These are phyloP conservation scores for Sander lucioperca DNA, from an alignment of 2,113 vertebrate species.

Conservation along the genomic window DNA sequence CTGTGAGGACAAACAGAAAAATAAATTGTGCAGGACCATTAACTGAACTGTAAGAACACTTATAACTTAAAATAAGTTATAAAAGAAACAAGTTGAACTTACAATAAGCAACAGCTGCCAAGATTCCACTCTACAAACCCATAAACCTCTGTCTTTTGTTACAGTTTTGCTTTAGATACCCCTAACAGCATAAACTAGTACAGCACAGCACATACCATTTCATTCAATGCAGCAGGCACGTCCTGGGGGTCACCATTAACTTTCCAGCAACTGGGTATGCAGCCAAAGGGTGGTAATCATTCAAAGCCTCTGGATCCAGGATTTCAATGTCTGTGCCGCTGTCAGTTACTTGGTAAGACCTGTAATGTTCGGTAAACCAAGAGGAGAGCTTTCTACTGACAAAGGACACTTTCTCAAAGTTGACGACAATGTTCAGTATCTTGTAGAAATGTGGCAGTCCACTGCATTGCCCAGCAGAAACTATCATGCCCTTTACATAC, in stretches of 20 bases:
- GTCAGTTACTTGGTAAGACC: neutral
- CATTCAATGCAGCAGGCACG: too few species aligned
- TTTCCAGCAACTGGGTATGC: neutral
- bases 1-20: too few species aligned
- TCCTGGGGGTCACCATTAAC: neutral
- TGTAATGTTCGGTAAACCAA: neutral
- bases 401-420: neutral
- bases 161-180: too few species aligned
- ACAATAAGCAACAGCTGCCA: too few species aligned
- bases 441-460: slow-evolving; percentile 22
- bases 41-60: too few species aligned
- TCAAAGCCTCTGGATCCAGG: neutral
- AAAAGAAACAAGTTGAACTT: too few species aligned
- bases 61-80: too few species aligned
- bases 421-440: slow-evolving; percentile 1
- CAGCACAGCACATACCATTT: too few species aligned
- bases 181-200: too few species aligned
- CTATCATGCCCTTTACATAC: slow-evolving; percentile 8
- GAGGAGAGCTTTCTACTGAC: neutral
- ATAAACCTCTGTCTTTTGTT: too few species aligned
- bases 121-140: too few species aligned
- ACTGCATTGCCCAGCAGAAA: slow-evolving; percentile 8
- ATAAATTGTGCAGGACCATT: too few species aligned
- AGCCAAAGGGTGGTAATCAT: neutral
- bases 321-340: neutral